phyloP scores from a whole-genome alignment of 2,113 vertebrate genomes.

The Rhabdomys dilectus region DNA sequence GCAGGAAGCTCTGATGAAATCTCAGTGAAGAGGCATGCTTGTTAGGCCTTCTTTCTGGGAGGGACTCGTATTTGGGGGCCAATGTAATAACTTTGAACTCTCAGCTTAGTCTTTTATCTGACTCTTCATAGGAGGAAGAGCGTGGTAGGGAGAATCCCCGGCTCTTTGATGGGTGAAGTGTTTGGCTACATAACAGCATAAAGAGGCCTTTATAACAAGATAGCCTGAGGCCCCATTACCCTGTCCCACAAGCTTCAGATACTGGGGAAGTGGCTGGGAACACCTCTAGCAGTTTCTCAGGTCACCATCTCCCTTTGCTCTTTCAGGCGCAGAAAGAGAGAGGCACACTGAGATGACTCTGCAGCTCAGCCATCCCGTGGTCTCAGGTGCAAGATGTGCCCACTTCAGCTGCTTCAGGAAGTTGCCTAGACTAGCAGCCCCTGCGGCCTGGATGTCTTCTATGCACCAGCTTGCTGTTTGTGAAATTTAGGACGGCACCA shows the following conservation, averaged over 20 bases:
- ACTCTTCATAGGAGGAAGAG: background rate
- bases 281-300: background rate
- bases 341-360: slow-evolving; percentile 48
- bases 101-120: background rate
- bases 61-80: background rate
- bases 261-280: background rate
- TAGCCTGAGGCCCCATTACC: rapidly evolving
- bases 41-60: background rate
- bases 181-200: background rate
- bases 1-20: background rate
- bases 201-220: background rate
- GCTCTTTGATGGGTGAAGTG: background rate
- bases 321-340: slow-evolving; percentile 75
- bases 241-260: background rate
- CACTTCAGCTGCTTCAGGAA: background rate
- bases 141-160: background rate
- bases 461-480: background rate
- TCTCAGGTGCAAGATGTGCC: background rate
- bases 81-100: background rate
- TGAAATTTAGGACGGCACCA: background rate
- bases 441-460: background rate
- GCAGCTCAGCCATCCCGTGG: background rate
- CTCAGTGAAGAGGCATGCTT: background rate
- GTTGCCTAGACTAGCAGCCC: background rate
- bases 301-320: slow-evolving; percentile 39